phyloP scores from a whole-genome alignment of 2,113 vertebrate species.

The Hoplias malabaricus region DNA sequence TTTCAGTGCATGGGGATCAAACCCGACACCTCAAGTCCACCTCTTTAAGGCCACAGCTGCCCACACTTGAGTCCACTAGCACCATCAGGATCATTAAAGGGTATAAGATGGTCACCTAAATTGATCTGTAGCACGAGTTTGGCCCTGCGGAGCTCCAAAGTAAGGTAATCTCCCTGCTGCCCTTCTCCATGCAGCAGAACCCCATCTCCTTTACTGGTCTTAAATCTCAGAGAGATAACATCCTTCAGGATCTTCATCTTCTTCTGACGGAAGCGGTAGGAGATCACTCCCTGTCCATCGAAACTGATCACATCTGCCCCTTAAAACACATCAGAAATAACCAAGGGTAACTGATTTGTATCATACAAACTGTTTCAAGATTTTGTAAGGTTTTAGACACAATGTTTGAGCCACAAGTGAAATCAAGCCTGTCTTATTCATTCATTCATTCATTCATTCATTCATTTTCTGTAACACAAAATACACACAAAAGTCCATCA shows the following conservation, averaged over 20 bases:
- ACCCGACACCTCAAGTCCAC: no score
- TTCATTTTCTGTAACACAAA: no score
- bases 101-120: slow-evolving; percentile 74
- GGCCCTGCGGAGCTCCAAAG: slow-evolving; percentile 86
- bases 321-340: slow-evolving; percentile 51
- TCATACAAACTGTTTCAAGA: no score
- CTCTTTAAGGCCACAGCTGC: no score
- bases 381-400: no score
- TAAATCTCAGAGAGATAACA: slow-evolving; percentile 89
- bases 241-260: slow-evolving; percentile 94
- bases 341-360: not conserved
- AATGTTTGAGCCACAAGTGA: no score
- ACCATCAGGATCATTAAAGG: not conserved
- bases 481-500: no score
- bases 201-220: slow-evolving; percentile 85
- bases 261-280: slow-evolving; percentile 91
- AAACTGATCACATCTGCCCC: slow-evolving; percentile 96
- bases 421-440: no score
- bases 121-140: slow-evolving; percentile 89
- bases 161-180: slow-evolving; percentile 96
- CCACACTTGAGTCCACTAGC: no score
- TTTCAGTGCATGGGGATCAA: no score
- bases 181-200: slow-evolving; percentile 92
- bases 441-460: no score
- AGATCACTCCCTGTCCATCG: slow-evolving; percentile 87